Evolutionary conservation across 2,888 invertebrate species (phyloP), one percentile per base, ranked within the genome.

Genomic region (Dexiosoma caninum): DNA sequence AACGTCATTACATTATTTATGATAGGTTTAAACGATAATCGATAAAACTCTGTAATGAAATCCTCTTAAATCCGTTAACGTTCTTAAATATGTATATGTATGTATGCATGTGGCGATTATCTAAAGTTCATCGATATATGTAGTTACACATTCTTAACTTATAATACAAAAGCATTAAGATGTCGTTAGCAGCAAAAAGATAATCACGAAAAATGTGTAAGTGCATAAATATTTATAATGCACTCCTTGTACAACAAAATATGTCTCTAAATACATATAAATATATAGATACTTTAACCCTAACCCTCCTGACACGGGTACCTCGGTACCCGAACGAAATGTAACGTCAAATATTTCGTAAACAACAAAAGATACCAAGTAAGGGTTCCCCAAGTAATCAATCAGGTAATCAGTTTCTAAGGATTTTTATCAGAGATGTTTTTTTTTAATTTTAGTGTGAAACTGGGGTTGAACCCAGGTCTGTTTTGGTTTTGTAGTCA

Each of bases 121-220:
- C 6, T 27, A 27, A 27, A 5, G 6, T 6, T 5, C 27, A 6
- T 5, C 27, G 16, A 23, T 21, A 16, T 21, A 21, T 44, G 23
- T 46, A 9, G 35, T 12, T 16, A 10, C 9, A 14, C 21, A 49
- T 23, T 53, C 4, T 10, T 21, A 16, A 49, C 30, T 49, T 69
- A 78, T 69, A 74, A 74, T 62, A 55, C 46, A 16, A 69, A 69
- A 62, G 49, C 78, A 78, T 78, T 78, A 78, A 69, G 62, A 74
- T 78, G 74, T 67, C 74, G 62, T 79, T 79, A 74, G 74, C 74
- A 70, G 57, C 62, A 32, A 30, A n/a, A 14, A 27, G 72, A 72
- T 72, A 62, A 62, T 51, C 60, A 71, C 7, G 19, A 72, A 74
- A 78, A 78, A 67, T 72, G 6, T 72, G 55, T 46, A 62, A 59